These are phyloP conservation scores for Catamblyrhynchus diadema DNA, from an alignment of 2,797 vertebrate genomes.

Conservation along the genomic window DNA sequence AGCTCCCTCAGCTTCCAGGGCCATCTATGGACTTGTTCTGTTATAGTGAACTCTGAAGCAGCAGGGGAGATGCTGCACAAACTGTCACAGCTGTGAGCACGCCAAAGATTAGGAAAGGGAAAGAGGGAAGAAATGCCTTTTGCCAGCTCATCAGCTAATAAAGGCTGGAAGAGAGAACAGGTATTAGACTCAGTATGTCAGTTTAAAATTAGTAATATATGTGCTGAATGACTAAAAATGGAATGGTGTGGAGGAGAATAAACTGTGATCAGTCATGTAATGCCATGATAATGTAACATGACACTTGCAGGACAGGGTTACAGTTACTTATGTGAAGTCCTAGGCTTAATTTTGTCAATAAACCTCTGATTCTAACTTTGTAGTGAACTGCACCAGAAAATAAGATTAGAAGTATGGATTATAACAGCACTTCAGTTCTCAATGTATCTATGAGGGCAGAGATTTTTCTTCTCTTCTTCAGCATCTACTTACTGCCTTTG, in stretches of 20 bases:
- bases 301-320: neutral
- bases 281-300: neutral
- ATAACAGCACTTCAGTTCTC: neutral
- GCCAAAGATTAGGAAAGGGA: conserved; percentile 32
- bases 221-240: neutral
- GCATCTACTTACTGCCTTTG: neutral
- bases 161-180: conserved; percentile 50
- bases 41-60: conserved; percentile 42
- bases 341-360: neutral
- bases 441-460: neutral
- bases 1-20: conserved; percentile 36
- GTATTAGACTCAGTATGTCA: conserved; percentile 3
- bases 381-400: neutral
- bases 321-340: fast-evolving
- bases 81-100: conserved; percentile 32
- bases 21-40: conserved; percentile 18
- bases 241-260: neutral
- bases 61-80: conserved; percentile 37
- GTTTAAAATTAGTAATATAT: neutral
- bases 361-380: neutral
- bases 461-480: neutral
- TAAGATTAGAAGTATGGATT: neutral
- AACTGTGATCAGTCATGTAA: neutral
- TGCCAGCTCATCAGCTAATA: conserved; percentile 44
- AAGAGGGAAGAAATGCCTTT: conserved; percentile 36